A percentile compares a stretch with the other conserved stretches of the same genome.
These are phyloP conservation scores for Myripristis jacobus DNA, from an alignment of 2,797 vertebrate genomes.

Conservation along the genomic window DNA sequence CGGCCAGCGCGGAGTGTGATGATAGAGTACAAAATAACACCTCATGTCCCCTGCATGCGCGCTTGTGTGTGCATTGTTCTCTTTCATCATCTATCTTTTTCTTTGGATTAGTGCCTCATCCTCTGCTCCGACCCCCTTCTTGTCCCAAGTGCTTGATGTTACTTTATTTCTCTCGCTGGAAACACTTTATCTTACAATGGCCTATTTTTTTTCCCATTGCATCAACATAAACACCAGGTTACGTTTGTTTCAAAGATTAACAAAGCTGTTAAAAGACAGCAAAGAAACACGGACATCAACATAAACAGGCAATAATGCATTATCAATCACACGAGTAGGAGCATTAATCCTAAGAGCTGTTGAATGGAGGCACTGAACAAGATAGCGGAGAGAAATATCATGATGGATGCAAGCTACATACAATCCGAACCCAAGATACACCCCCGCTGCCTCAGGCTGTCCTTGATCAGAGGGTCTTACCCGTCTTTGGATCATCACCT, in stretches of 20 bases:
- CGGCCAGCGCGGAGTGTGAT: slow-evolving; percentile 59
- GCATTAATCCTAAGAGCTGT: slow-evolving; percentile 17
- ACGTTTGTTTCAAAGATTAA: too few relatives aligned
- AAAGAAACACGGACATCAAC: neutral
- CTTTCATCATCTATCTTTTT: slow-evolving; percentile 60
- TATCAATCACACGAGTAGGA: slow-evolving; percentile 46
- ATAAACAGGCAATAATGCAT: slow-evolving; percentile 31
- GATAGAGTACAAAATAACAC: slow-evolving; percentile 76
- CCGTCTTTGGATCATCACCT: slow-evolving; percentile 47
- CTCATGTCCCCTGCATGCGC: slow-evolving; percentile 54
- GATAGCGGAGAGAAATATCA: slow-evolving; percentile 32
- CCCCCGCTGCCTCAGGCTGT: neutral
- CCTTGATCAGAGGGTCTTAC: slow-evolving; percentile 8
- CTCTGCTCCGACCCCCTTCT: slow-evolving; percentile 17
- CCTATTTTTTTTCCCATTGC: slow-evolving; percentile 47
- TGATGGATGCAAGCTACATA: neutral
- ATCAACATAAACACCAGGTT: neutral
- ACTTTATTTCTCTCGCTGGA: slow-evolving; percentile 17
- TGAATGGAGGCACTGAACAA: slow-evolving; percentile 18
- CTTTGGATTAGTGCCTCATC: slow-evolving; percentile 33
- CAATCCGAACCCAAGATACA: slow-evolving; percentile 26
- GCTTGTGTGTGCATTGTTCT: slow-evolving; percentile 40
- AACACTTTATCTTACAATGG: slow-evolving; percentile 35
- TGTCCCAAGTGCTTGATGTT: slow-evolving; percentile 36
- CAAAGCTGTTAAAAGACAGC: too few relatives aligned